Evolutionary conservation across 2,113 vertebrate genomes (phyloP).

Genomic region (Nicator chloris): DNA sequence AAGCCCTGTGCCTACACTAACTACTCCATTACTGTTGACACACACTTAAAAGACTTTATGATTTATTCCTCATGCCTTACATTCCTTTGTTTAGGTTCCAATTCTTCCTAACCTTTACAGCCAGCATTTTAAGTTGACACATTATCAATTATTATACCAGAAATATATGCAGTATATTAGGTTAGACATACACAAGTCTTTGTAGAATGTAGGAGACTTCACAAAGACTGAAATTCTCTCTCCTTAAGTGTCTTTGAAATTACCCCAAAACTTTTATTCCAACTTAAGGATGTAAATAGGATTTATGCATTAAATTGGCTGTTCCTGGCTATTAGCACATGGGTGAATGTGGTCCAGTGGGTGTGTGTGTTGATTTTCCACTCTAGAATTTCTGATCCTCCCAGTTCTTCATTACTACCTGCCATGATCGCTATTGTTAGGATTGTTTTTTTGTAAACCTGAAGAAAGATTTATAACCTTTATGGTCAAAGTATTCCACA

Average conservation of each 20-base stretch:
- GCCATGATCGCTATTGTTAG: neutral
- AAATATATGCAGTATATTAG: neutral
- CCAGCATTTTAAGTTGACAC: neutral
- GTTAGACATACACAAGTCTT: neutral
- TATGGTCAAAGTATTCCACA: neutral
- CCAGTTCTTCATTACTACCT: neutral
- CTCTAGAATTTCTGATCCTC: constrained; percentile 18
- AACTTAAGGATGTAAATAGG: neutral
- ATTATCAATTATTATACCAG: neutral
- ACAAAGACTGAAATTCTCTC: neutral
- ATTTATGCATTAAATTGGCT: neutral
- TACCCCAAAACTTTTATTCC: neutral
- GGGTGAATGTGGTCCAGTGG: neutral
- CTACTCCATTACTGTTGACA: neutral
- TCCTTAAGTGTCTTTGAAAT: neutral
- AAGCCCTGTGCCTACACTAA: neutral
- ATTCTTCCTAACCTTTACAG: neutral
- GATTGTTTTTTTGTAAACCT: neutral
- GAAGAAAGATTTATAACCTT: neutral
- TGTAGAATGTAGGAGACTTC: neutral
- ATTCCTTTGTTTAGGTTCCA: neutral
- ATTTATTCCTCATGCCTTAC: neutral
- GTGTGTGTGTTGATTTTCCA: constrained; percentile 22
- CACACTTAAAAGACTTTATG: neutral
- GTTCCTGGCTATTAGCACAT: neutral